Conservation (phyloP, 2,888 invertebrate species). For the Scaptomyza flava region DNA sequence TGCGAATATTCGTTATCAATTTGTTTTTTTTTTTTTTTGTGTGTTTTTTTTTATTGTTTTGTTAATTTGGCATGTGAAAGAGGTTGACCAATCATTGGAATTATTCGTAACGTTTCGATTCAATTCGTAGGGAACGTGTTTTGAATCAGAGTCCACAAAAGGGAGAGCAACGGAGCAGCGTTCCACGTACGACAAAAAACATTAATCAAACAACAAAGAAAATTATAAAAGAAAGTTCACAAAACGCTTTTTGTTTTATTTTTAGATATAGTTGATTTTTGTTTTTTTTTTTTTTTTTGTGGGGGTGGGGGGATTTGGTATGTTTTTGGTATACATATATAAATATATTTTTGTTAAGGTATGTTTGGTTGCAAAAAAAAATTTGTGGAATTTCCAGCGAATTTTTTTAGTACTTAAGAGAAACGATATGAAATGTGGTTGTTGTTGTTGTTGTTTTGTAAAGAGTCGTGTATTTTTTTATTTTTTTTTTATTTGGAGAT, state of each 20-base stretch:
- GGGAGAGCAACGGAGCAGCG: conserved; percentile 82
- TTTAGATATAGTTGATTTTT: conserved; percentile 47
- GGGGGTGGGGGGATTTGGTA: background rate
- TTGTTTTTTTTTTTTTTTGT: conserved; percentile 30
- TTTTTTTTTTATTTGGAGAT: conserved; percentile 33
- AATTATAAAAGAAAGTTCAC: conserved; percentile 73
- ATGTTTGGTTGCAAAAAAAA: conserved; percentile 32
- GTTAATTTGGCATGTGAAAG: conserved; percentile 52
- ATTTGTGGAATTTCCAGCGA: conserved; percentile 40
- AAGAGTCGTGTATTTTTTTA: conserved; percentile 44
- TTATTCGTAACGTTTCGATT: conserved; percentile 56
- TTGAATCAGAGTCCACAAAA: conserved; percentile 52
- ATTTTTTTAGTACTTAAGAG: conserved; percentile 45
- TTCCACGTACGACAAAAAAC: conserved; percentile 82
- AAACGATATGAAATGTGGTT: conserved; percentile 77
- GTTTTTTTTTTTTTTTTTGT: background rate
- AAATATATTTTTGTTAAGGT: conserved; percentile 28
- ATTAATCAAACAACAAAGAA: conserved; percentile 79
- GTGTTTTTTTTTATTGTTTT: conserved; percentile 34
- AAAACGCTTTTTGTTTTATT: conserved; percentile 67
- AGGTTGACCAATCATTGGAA: conserved; percentile 81
- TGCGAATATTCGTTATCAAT: conserved; percentile 52
- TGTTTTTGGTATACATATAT: conserved; percentile 5
- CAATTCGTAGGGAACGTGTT: conserved; percentile 74
- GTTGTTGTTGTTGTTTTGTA: conserved; percentile 70